A percentile compares a stretch with the other conserved stretches of the same genome.
These are phyloP conservation scores for Craniophora ligustri DNA, from an alignment of 2,888 invertebrate species.

Conservation along the genomic window DNA sequence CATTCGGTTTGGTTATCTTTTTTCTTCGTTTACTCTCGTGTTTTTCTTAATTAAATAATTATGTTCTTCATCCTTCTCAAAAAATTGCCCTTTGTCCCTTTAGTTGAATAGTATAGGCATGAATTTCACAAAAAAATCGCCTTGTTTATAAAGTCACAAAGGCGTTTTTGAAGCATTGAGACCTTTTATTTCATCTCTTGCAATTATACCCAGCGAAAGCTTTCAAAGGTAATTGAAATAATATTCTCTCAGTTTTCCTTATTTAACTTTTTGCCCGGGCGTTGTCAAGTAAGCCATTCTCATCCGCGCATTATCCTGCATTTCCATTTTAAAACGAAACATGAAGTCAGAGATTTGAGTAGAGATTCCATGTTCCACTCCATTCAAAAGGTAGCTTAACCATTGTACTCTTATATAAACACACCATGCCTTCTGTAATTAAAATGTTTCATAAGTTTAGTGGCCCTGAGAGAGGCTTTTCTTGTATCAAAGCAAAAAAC, in stretches of 20 bases:
- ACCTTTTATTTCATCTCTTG: constrained; percentile 14
- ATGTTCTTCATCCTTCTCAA: constrained; percentile 63
- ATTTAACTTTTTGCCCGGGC: constrained; percentile 65
- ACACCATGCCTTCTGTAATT: constrained; percentile 54
- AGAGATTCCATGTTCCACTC: constrained; percentile 64
- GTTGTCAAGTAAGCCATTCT: constrained; percentile 63
- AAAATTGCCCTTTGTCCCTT: constrained; percentile 59
- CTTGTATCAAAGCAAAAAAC: constrained; percentile 36
- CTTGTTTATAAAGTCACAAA: constrained; percentile 15
- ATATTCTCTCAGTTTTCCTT: constrained; percentile 60
- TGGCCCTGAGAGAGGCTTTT: constrained; percentile 36
- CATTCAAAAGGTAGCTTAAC: constrained; percentile 65
- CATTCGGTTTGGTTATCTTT: constrained; percentile 60
- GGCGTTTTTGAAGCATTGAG: constrained; percentile 4
- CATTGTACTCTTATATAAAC: constrained; percentile 50
- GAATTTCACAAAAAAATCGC: constrained; percentile 20
- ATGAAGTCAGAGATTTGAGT: constrained; percentile 65
- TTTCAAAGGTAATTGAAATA: constrained; percentile 67
- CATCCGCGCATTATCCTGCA: constrained; percentile 69
- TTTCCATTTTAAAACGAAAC: constrained; percentile 74
- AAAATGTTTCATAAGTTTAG: constrained; percentile 49
- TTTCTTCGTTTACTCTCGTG: constrained; percentile 54
- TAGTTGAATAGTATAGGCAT: constrained; percentile 22
- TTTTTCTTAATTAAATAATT: constrained; percentile 72
- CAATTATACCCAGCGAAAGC: constrained; percentile 42